Percentiles rank a stretch among this genome's conserved stretches.
Evolutionary conservation across 53 echinoderm and acorn worm genomes (phyloP).

Genomic region (Apostichopus leukothele): DNA sequence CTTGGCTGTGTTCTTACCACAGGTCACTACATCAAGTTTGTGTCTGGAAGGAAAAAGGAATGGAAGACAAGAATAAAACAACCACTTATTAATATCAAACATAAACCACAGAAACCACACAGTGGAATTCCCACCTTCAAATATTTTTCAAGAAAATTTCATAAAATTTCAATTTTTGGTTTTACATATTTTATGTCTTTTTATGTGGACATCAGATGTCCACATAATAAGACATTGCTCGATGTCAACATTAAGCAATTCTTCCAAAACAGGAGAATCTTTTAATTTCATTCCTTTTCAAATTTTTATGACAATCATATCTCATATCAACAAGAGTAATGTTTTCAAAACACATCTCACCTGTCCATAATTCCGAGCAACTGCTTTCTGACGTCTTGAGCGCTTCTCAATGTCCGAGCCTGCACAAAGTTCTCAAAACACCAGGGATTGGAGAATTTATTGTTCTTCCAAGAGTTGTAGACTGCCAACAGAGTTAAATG

Average conservation of each 20-base stretch:
- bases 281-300: no score
- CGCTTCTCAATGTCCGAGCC: slow-evolving; percentile 88
- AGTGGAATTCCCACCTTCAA: no score
- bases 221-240: no score
- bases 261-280: no score
- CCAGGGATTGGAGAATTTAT: slow-evolving; percentile 99
- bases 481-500: slow-evolving; percentile 93
- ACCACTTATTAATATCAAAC: no score
- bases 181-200: no score
- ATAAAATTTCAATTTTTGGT: no score
- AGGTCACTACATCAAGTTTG: slow-evolving; percentile 95
- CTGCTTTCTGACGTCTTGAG: slow-evolving; percentile 98
- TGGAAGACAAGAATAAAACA: not conserved
- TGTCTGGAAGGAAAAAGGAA: slow-evolving; percentile 56
- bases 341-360: slow-evolving; percentile 26
- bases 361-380: slow-evolving; percentile 98
- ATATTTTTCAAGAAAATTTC: no score
- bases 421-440: slow-evolving; percentile 99
- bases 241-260: no score
- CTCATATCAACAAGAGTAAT: no score
- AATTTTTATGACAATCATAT: not conserved
- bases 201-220: no score
- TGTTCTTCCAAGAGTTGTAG: slow-evolving; percentile 99
- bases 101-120: no score
- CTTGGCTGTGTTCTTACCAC: slow-evolving; percentile 96